These are phyloP conservation scores for Amaurobius ferox DNA, from an alignment of 2,888 invertebrate species.

Conservation along the genomic window DNA sequence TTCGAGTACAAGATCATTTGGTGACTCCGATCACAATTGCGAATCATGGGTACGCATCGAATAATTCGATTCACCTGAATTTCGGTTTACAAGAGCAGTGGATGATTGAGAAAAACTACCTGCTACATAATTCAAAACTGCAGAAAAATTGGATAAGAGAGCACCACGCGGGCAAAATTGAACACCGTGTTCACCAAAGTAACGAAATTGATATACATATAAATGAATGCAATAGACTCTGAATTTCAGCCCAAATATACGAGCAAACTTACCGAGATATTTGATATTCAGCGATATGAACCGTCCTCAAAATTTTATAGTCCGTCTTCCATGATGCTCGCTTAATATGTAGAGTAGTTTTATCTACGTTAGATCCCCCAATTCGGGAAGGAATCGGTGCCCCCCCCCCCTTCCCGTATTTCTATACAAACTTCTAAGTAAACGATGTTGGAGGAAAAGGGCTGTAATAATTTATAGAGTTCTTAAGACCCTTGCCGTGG, in stretches of 20 bases:
- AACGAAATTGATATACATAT: conserved; percentile 10
- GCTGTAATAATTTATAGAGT: conserved; percentile 51
- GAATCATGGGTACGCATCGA: neutral
- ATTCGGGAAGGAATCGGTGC: neutral
- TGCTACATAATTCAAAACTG: conserved; percentile 5
- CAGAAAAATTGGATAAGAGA: neutral
- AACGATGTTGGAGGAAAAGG: conserved; percentile 33
- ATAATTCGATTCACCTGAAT: neutral
- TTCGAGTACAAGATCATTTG: neutral
- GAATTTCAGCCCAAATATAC: neutral
- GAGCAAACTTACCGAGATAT: conserved; percentile 23
- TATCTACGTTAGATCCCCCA: conserved; percentile 13
- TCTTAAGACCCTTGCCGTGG: conserved; percentile 2
- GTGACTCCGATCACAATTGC: neutral
- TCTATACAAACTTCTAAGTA: conserved; percentile 32
- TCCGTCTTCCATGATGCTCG: neutral
- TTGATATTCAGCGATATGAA: conserved; percentile 42
- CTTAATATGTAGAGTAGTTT: conserved; percentile 8
- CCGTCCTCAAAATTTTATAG: conserved; percentile 38
- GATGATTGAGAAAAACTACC: neutral
- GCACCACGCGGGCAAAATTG: neutral
- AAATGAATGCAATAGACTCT: neutral
- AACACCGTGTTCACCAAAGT: neutral
- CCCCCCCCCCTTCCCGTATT: neutral
- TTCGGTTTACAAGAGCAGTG: neutral